Base-by-base conservation (phyloP, 1,140 invertebrate species). In the Bombus balteatus region DNA sequence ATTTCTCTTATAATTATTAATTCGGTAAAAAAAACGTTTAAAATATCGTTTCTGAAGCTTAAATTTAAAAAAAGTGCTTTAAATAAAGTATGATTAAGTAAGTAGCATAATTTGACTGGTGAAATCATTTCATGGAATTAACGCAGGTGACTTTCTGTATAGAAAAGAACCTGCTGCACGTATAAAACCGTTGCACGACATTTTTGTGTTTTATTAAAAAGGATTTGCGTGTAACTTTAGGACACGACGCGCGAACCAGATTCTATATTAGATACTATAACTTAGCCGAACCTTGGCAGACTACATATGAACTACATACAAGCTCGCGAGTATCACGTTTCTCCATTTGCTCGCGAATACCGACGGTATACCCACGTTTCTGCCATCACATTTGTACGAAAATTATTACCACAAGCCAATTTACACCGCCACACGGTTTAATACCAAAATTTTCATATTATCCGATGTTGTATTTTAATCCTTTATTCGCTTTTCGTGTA, bases 241-340 rank as follows among this genome's bases (percentile, higher is more conserved):
- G 43, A n/a, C 32, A 39, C 70, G n/a, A 25, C 2, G 57, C 34
- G 18, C 74, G 47, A 53, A 62, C 59, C 43, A 28, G 73, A 85
- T 81, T 89, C 77, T 53, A 85, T 77, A 87, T 89, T 72, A 57
- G 62, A 87, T 73, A 73, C 73, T 53, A 59, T 77, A 89, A 89
- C 53, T 89, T 73, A 89, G 25, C 18, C 22, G 37, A 41, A 47
- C 43, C 65, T n/a, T 76, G 82, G 53, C 59, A 72, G 10, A 89
- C 47, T 62, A 73, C 25, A 68, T 68, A 80, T 59, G 47, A 53
- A 53, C 47, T 22, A 53, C 47, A 53, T 80, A 68, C 62, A 62
- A 66, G 77, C 72, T 84, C 37, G 70, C n/a, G 72, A 25, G 18
- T 28, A 47, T 18, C 78, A 66, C 39, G 77, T 57, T 77, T 41